phyloP scores from a whole-genome alignment of 2,113 vertebrate species.

The Lophochroa leadbeateri region DNA sequence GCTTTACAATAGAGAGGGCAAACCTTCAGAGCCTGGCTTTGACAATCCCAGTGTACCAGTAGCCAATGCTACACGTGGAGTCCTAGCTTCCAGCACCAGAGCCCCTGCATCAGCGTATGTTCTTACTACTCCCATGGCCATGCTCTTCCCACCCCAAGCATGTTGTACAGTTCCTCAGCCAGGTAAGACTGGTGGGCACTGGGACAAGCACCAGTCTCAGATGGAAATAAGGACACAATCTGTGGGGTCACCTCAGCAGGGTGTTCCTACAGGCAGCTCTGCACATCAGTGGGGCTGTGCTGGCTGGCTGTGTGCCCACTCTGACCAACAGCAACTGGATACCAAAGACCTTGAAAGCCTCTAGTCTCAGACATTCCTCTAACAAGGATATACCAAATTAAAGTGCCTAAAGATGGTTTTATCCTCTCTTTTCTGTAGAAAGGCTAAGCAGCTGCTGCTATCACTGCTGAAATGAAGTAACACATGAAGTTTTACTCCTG shows the following conservation, averaged over 20 bases:
- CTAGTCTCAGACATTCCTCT: not conserved
- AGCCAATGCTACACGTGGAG: accelerated
- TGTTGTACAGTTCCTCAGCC: not conserved
- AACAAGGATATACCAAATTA: not conserved
- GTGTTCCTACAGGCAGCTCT: not conserved
- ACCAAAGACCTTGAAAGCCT: not conserved
- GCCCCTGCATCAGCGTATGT: accelerated
- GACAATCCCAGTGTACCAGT: not conserved
- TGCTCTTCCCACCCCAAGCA: not conserved
- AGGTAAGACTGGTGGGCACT: not conserved
- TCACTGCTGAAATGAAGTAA: not conserved
- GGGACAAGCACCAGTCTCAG: not conserved
- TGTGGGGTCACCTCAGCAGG: accelerated
- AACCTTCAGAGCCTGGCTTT: not conserved
- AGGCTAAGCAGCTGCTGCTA: not conserved
- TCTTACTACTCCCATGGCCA: not conserved
- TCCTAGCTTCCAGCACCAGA: not conserved
- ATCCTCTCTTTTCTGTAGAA: not conserved
- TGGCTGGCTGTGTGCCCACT: too few species aligned
- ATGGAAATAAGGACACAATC: not conserved
- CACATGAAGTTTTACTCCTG: not conserved
- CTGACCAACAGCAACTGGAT: not conserved
- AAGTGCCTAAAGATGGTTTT: not conserved
- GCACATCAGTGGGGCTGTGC: not conserved
- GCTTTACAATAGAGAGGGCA: not conserved